These are phyloP conservation scores for Phrynocephalus vlangalii DNA, from an alignment of 2,797 vertebrate genomes.

Conservation along the genomic window DNA sequence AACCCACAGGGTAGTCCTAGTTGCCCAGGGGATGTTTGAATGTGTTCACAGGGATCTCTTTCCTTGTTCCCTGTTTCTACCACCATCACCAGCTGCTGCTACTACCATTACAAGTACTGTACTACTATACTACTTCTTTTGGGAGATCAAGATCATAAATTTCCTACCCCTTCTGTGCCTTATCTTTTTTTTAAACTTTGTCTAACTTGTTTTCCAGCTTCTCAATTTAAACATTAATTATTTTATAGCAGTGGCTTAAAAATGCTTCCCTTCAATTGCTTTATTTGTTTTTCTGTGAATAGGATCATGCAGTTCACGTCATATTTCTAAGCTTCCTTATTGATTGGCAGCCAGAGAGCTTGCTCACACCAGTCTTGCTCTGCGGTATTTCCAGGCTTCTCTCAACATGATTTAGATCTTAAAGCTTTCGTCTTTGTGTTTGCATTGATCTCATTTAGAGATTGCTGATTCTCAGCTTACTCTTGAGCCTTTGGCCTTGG, in stretches of 20 bases:
- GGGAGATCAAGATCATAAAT: not conserved
- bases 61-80: not conserved
- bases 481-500: not conserved
- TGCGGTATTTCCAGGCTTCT: slow-evolving; percentile 22
- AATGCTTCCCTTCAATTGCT: slow-evolving; percentile 35
- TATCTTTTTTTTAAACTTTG: slow-evolving; percentile 19
- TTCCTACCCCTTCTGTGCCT: not conserved
- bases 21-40: not conserved
- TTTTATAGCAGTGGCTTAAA: slow-evolving; percentile 25
- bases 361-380: slow-evolving; percentile 2
- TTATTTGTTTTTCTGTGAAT: slow-evolving; percentile 17
- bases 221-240: slow-evolving; percentile 30
- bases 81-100: too few species aligned
- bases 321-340: slow-evolving; percentile 14
- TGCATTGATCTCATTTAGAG: slow-evolving; percentile 20
- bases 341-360: slow-evolving; percentile 42
- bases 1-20: not conserved
- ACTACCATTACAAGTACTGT: too few species aligned
- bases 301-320: slow-evolving; percentile 19
- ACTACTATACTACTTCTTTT: not conserved
- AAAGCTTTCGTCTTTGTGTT: slow-evolving; percentile 7
- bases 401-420: slow-evolving; percentile 30
- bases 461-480: not conserved
- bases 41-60: too few species aligned
- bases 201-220: slow-evolving; percentile 9